Evolutionary conservation across 1,140 invertebrate genomes (phyloP).

Genomic region (Hormaphis cornu): DNA sequence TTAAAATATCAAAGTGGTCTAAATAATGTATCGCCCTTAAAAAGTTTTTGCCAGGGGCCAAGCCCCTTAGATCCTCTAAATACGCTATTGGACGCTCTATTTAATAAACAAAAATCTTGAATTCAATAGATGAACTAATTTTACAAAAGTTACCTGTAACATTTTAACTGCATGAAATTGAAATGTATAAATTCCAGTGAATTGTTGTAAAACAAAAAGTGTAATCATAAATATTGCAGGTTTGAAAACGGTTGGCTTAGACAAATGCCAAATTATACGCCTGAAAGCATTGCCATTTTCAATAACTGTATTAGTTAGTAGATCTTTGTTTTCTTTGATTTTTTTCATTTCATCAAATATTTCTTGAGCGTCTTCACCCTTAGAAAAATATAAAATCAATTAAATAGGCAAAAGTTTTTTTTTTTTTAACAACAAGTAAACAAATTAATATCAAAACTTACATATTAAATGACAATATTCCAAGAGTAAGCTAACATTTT

Average conservation of each 20-base stretch:
- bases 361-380: neutral
- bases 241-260: conserved; percentile 51
- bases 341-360: conserved; percentile 11
- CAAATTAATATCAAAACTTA: too few relatives aligned
- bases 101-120: neutral
- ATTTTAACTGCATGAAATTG: conserved; percentile 61
- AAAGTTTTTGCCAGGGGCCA: too few relatives aligned
- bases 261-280: neutral
- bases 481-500: too few relatives aligned
- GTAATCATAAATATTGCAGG: conserved; percentile 49
- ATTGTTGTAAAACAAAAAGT: conserved; percentile 54
- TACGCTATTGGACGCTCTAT: too few relatives aligned
- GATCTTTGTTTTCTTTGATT: conserved; percentile 35
- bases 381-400: too few relatives aligned
- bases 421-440: too few relatives aligned
- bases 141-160: conserved; percentile 43
- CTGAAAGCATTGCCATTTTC: neutral
- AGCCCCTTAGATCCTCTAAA: too few relatives aligned
- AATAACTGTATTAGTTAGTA: neutral
- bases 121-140: neutral
- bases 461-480: too few relatives aligned
- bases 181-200: conserved; percentile 56
- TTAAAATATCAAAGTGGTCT: too few relatives aligned
- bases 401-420: too few relatives aligned
- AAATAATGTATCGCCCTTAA: too few relatives aligned